Conservation (phyloP, 2,888 invertebrate genomes). For the Rotaria sp. region DNA sequence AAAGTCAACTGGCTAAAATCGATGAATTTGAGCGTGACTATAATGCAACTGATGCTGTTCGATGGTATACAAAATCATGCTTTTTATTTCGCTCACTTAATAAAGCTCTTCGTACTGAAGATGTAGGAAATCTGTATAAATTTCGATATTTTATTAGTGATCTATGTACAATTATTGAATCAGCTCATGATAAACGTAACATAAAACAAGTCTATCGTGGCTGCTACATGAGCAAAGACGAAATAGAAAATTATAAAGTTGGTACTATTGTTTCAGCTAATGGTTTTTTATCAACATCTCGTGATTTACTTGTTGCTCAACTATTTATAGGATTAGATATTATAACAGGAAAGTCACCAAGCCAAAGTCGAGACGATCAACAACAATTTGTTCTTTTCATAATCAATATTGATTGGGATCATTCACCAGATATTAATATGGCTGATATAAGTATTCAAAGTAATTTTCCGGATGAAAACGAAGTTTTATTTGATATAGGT, state of each 20-base stretch:
- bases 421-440: background rate
- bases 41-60: background rate
- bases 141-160: background rate
- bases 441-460: background rate
- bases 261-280: background rate
- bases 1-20: background rate
- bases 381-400: background rate
- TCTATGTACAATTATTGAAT: background rate
- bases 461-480: background rate
- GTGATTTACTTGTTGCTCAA: background rate
- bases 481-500: background rate
- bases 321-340: background rate
- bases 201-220: background rate
- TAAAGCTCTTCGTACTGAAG: background rate
- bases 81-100: background rate
- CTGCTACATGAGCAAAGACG: background rate
- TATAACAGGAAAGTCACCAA: too few relatives aligned
- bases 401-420: background rate
- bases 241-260: background rate
- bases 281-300: background rate
- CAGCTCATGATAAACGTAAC: too few relatives aligned
- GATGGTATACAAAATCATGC: background rate
- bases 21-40: background rate
- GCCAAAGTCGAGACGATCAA: background rate
- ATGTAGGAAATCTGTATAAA: background rate